phyloP scores from a whole-genome alignment of 1,140 invertebrate species.

The Drosophila littoralis region DNA sequence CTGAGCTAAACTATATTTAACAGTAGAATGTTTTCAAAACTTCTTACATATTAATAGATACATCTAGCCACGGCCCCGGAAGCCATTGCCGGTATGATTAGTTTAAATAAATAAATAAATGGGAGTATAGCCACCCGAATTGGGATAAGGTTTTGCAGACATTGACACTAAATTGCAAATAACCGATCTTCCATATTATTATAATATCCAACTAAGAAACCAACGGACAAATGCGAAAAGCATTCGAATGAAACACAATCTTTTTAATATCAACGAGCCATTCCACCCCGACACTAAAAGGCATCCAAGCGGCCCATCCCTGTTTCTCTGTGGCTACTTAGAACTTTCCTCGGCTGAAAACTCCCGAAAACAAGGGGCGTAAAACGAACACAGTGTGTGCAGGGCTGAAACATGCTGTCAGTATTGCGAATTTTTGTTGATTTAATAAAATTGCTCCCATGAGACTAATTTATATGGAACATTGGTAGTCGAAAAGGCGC shows the following conservation, averaged over 20 bases:
- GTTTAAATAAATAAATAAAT: too few relatives aligned
- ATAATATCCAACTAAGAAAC: constrained; percentile 67
- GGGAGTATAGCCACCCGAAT: too few relatives aligned
- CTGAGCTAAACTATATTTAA: too few relatives aligned
- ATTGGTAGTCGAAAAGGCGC: constrained; percentile 68
- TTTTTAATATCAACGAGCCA: constrained; percentile 64
- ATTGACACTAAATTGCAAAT: constrained; percentile 78
- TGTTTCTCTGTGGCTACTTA: constrained; percentile 59
- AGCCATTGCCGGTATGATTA: too few relatives aligned
- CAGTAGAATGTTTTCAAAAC: too few relatives aligned
- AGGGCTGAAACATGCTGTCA: constrained; percentile 62
- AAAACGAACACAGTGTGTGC: constrained; percentile 10
- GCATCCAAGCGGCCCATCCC: constrained; percentile 8
- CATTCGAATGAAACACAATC: constrained; percentile 77
- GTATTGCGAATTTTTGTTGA: constrained; percentile 83
- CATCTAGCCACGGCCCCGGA: too few relatives aligned
- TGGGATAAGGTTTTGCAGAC: constrained; percentile 4
- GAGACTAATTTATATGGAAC: constrained; percentile 83
- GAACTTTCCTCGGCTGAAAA: constrained; percentile 23
- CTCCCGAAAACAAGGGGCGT: constrained; percentile 32
- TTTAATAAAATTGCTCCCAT: constrained; percentile 84
- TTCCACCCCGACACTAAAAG: constrained; percentile 7
- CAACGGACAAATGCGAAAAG: constrained; percentile 57
- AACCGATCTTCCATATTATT: constrained; percentile 80
- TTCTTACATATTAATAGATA: too few relatives aligned